phyloP scores from a whole-genome alignment of 2,888 invertebrate genomes.

The Galerucella nymphaeae region DNA sequence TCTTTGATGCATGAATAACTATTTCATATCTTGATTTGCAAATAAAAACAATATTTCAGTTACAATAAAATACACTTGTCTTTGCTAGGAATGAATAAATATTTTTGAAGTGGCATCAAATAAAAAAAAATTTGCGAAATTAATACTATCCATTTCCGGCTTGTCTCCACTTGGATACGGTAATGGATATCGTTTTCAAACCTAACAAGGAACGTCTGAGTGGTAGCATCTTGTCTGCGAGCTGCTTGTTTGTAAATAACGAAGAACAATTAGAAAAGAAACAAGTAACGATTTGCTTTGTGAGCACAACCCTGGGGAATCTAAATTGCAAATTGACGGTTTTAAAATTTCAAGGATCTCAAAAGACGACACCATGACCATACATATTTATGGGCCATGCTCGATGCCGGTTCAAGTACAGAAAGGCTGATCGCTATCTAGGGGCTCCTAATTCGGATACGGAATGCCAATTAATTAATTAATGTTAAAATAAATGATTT shows the following conservation, averaged over 20 bases:
- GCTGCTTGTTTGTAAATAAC: constrained; percentile 23
- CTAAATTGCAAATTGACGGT: constrained; percentile 58
- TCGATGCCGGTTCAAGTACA: constrained; percentile 2
- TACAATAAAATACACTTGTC: background rate
- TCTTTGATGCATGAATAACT: too few species aligned
- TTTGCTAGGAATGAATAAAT: background rate
- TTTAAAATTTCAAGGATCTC: constrained; percentile 60
- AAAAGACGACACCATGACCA: constrained; percentile 59
- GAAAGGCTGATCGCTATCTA: constrained; percentile 2
- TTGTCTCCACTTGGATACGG: constrained; percentile 19
- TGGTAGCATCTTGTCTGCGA: constrained; percentile 33
- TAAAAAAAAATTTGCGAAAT: constrained; percentile 2
- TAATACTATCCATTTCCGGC: constrained; percentile 26
- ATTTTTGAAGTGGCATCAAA: background rate
- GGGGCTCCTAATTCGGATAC: background rate
- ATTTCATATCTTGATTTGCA: too few species aligned
- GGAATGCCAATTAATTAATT: constrained; percentile 7
- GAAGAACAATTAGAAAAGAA: constrained; percentile 39
- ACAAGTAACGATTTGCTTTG: constrained; percentile 40
- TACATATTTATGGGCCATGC: constrained; percentile 57
- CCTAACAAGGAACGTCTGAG: constrained; percentile 34
- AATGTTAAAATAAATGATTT: constrained; percentile 1
- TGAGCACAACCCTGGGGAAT: constrained; percentile 42
- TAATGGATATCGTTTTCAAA: constrained; percentile 36
- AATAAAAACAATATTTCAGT: background rate